Base-by-base conservation (phyloP, 1,140 invertebrate species). In the Caenorhabditis remanei region DNA sequence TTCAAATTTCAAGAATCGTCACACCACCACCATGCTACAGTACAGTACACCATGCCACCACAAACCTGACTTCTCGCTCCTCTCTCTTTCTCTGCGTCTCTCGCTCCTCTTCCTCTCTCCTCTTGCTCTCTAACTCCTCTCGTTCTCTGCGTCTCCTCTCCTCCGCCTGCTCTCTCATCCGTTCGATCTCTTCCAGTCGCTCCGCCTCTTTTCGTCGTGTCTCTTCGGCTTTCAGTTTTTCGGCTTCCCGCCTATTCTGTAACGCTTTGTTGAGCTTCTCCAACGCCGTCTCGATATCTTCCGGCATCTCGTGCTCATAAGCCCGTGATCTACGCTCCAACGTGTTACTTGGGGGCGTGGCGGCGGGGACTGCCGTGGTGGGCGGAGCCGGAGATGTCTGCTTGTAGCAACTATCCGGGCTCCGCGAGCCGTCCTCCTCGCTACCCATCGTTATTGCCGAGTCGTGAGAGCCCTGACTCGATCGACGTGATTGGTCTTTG, bases 271-370 rank as follows among this genome's bases (percentile, higher is more conserved):
- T 82, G 67, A 84, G 19, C 21, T 84, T 84, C 55, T 84, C 83
- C 83, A 84, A 41, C n/a, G 83, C 83, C 19, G 83, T 61, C 16
- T 84, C 83, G 4, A 58, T 58, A 41, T 84, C 83, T n/a, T 84
- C 83, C 48, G 83, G 83, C 83, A 84, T 84, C n/a, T 84, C 83
- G 24, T 84, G 83, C 24, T 84, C 55, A 61, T 40, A 84, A 5
- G 55, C 43, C 43, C 40, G 7, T 14, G 55, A 84, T 84, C 83
- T 84, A 43, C 58, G 32, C n/a, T 79, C 71, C 14, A 50, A n/a
- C 11, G 43, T 79, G 19, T 24, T 79, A 50, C 71, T 79, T 24
- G 71, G 46, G 4, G 61, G 24, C 24, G 61, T 24, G 9, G 46
- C 19, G 3, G 46, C 19, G 8, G 46, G 46, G n/a, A 19, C 14